These are phyloP conservation scores for Trichonephila inaurata DNA, from an alignment of 1,140 invertebrate species.

Conservation along the genomic window DNA sequence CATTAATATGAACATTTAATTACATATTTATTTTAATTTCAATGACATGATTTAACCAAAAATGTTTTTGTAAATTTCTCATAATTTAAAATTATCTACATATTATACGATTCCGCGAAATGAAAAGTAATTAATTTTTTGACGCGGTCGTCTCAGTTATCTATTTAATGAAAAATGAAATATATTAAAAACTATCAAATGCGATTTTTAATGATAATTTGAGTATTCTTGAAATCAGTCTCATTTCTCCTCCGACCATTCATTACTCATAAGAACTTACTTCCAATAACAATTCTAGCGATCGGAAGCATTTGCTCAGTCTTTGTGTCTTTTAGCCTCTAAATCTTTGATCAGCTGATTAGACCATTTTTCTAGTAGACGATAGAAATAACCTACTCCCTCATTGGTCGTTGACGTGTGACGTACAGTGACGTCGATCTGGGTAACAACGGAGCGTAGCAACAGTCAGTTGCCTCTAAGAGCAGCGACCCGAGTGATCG, in stretches of 20 bases:
- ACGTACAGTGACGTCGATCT: slow-evolving; percentile 68
- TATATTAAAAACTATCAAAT: no score
- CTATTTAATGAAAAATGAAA: no score
- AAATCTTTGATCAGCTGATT: slow-evolving; percentile 68
- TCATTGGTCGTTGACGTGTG: slow-evolving; percentile 70
- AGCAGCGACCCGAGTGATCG: slow-evolving; percentile 70
- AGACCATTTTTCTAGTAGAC: slow-evolving; percentile 60
- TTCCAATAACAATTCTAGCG: background rate
- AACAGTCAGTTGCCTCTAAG: slow-evolving; percentile 74
- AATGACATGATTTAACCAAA: no score
- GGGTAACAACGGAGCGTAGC: slow-evolving; percentile 74
- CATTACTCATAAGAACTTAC: background rate
- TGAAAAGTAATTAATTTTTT: no score
- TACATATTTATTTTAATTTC: no score
- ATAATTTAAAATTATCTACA: no score
- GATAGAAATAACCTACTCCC: slow-evolving; percentile 53
- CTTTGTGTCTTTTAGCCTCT: background rate
- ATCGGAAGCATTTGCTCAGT: background rate
- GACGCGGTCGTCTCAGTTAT: no score
- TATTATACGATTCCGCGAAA: no score
- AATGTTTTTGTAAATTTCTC: no score
- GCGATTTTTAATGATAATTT: no score
- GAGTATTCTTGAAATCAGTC: no score
- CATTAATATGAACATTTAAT: no score
- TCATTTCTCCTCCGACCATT: background rate